These are phyloP conservation scores for Aplocera efformata DNA, from an alignment of 2,888 invertebrate species.

Conservation along the genomic window DNA sequence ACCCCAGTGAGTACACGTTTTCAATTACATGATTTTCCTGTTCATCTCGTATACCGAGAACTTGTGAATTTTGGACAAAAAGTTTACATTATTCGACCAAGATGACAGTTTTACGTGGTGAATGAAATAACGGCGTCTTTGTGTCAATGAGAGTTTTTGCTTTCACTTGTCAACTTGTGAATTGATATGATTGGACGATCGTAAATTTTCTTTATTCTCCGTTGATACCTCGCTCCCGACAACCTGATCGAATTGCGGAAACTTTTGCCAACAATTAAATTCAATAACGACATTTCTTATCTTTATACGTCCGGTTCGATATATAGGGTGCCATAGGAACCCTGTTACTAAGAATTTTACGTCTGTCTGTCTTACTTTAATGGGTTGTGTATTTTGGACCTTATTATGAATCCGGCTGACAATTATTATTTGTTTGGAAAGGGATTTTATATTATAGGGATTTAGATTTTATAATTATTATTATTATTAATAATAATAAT, in stretches of 20 bases:
- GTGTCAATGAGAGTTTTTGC: conserved; percentile 17
- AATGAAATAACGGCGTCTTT: conserved; percentile 19
- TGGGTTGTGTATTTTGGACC: no score
- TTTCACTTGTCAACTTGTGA: not conserved
- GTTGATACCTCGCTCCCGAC: no score
- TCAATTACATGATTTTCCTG: conserved; percentile 26
- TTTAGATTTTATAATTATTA: no score
- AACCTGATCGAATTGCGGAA: no score
- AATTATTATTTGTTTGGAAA: no score
- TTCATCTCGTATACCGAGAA: conserved; percentile 21
- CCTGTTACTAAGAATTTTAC: no score
- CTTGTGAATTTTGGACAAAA: conserved; percentile 18
- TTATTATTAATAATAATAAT: no score
- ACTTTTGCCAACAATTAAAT: not conserved
- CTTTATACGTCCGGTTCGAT: conserved; percentile 13
- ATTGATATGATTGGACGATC: not conserved
- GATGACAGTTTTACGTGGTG: conserved; percentile 15
- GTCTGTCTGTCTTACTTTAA: no score
- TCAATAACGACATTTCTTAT: conserved; percentile 18
- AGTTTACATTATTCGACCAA: conserved; percentile 14
- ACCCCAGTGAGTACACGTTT: conserved; percentile 24
- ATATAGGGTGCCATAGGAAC: no score
- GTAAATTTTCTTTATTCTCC: no score
- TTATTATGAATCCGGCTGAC: no score
- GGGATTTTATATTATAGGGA: no score